A percentile compares a stretch with the other conserved stretches of the same genome.
These are phyloP conservation scores for Narcine bancroftii DNA, from an alignment of 2,113 vertebrate genomes.

Conservation along the genomic window DNA sequence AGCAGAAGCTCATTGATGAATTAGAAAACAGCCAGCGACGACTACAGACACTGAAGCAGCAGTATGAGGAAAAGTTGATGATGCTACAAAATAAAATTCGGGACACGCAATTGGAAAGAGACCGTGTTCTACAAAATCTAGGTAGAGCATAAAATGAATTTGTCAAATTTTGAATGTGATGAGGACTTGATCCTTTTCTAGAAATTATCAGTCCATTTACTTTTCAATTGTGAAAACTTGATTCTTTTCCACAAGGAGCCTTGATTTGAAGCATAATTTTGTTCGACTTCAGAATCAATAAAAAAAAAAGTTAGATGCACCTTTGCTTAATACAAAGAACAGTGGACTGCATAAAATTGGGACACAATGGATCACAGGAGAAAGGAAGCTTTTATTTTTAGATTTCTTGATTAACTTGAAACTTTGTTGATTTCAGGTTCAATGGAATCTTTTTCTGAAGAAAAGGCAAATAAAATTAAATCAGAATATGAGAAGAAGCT, in stretches of 20 bases:
- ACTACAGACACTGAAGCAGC: slow-evolving; percentile 85
- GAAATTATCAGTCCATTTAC: background rate
- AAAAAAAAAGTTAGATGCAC: background rate
- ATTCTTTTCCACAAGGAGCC: background rate
- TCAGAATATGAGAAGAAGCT: slow-evolving; percentile 89
- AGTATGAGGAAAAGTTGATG: slow-evolving; percentile 94
- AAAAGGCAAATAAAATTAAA: slow-evolving; percentile 89
- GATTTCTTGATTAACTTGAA: background rate
- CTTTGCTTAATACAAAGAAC: background rate
- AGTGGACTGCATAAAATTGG: background rate
- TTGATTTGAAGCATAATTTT: background rate
- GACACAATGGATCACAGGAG: background rate
- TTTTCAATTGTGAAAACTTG: background rate
- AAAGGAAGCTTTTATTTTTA: background rate
- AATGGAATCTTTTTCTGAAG: slow-evolving; percentile 83
- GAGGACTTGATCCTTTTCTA: background rate
- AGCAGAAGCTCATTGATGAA: slow-evolving; percentile 96
- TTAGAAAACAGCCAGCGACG: slow-evolving; percentile 94
- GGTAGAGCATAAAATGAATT: slow-evolving; percentile 55
- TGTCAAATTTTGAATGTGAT: background rate
- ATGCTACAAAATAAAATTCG: slow-evolving; percentile 92
- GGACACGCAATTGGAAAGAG: slow-evolving; percentile 91
- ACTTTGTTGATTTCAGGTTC: slow-evolving; percentile 61
- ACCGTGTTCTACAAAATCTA: slow-evolving; percentile 92
- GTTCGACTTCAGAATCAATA: no score